Evolutionary conservation across 2,888 invertebrate genomes (phyloP), one percentile per base, ranked within the genome.

Genomic region (Thera britannica): DNA sequence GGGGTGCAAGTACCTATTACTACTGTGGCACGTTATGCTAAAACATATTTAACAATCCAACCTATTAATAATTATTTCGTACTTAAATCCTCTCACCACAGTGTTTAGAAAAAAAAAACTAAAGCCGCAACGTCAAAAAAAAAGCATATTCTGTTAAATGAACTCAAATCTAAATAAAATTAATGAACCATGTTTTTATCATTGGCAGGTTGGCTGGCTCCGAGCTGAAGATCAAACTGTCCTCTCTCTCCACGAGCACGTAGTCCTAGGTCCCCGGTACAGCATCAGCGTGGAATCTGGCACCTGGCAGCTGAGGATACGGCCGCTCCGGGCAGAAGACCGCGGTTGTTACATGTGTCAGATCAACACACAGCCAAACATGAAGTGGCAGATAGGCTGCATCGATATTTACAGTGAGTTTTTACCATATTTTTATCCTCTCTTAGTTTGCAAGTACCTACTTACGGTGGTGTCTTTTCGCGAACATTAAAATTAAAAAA

Each of bases 321-420:
- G 97, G 68, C 97, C 97, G 71, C 94, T 98, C 61, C 95, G 96
- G 75, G 97, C 97, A 79, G 95, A 96, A 55, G 98, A 98, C 88
- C 95, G 96, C 56, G 98, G 97, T 69, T 98, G 98, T 86, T 98
- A 98, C 90, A 97, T 98, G 97, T 98, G 98, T 84, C 98, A 98
- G 94, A 97, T 98, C 81, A 98, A 98, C 92, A 98, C 97, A 2
- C 92, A 92, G 77, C 96, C 96, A 72, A 95, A 96, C 62, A 97
- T 98, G 97, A 97, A 96, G 90, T 97, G 97, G 84, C 97, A 97
- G 90, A 95, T 97, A 67, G 98, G 98, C 8, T 98, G 98, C 84
- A 95, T 98, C 69, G 97, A 98, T 85, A 97, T 98, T 34, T 96
- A 97, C 84, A 97, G 98, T 98, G 11, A 62, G 62, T 6, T 54